These are phyloP conservation scores for Crocodylus rhombifer DNA, from an alignment of 2,797 vertebrate species.

Conservation along the genomic window DNA sequence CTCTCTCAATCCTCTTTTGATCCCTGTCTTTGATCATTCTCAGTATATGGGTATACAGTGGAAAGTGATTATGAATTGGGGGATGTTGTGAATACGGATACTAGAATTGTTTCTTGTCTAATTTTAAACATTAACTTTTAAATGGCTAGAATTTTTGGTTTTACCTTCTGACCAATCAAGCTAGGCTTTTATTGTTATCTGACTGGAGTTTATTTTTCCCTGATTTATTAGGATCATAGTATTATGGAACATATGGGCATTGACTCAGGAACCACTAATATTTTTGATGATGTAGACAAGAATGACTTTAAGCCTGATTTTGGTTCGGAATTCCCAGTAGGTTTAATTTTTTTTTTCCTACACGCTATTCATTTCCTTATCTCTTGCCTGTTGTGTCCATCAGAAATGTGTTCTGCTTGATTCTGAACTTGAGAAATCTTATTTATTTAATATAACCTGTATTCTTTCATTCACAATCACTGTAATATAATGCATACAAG, in stretches of 20 bases:
- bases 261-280: slow-evolving; percentile 77
- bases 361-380: neutral
- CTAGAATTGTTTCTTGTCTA: neutral
- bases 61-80: neutral
- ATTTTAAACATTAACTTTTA: neutral
- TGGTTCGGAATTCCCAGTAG: slow-evolving; percentile 84
- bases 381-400: neutral
- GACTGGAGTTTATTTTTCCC: slow-evolving; percentile 56
- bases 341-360: slow-evolving; percentile 72
- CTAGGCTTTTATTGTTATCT: neutral
- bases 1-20: neutral
- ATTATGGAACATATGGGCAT: slow-evolving; percentile 80
- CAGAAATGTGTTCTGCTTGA: neutral
- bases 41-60: neutral
- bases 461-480: neutral
- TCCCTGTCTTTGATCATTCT: neutral
- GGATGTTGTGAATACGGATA: neutral
- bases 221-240: slow-evolving; percentile 75
- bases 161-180: neutral
- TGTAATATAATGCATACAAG: neutral
- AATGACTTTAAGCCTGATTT: slow-evolving; percentile 84
- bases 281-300: slow-evolving; percentile 85
- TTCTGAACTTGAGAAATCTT: neutral
- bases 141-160: neutral
- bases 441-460: rapidly evolving